Evolutionary conservation across 1,140 invertebrate species (phyloP).

Genomic region (Temnothorax nylanderi): DNA sequence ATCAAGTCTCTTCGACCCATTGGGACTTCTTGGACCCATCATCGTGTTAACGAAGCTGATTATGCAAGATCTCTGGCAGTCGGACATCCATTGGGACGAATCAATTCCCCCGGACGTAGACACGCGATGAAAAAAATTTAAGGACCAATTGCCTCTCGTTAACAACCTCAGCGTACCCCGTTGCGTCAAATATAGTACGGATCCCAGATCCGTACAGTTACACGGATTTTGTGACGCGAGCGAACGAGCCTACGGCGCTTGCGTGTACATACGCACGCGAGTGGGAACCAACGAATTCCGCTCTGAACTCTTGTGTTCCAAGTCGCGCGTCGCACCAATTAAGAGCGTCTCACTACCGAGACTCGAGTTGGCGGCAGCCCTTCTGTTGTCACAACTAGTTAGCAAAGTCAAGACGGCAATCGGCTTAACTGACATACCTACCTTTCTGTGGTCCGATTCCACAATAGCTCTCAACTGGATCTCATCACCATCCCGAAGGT

Average conservation of each 20-base stretch:
- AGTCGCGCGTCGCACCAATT: slow-evolving; percentile 64
- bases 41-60: not conserved
- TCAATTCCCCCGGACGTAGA: not conserved
- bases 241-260: slow-evolving; percentile 59
- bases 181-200: not conserved
- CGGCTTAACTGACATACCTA: fast-evolving
- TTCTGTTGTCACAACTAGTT: slow-evolving; percentile 68
- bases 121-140: not conserved
- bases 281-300: not conserved
- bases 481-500: not conserved
- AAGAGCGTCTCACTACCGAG: slow-evolving; percentile 69
- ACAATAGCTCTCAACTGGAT: not conserved
- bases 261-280: slow-evolving; percentile 55
- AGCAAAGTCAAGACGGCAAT: not conserved
- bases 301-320: slow-evolving; percentile 66
- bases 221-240: slow-evolving; percentile 69
- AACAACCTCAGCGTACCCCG: not conserved
- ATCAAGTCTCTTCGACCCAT: slow-evolving; percentile 6
- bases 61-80: not conserved
- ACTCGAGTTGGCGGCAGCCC: slow-evolving; percentile 73
- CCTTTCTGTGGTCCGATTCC: not conserved
- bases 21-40: not conserved
- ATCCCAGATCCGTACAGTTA: not conserved
- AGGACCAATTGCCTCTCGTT: fast-evolving
- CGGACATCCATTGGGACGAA: not conserved